Percentiles rank a stretch among this genome's conserved stretches.
These are phyloP conservation scores for Psix sp. DNA, from an alignment of 1,140 invertebrate species.

Conservation along the genomic window DNA sequence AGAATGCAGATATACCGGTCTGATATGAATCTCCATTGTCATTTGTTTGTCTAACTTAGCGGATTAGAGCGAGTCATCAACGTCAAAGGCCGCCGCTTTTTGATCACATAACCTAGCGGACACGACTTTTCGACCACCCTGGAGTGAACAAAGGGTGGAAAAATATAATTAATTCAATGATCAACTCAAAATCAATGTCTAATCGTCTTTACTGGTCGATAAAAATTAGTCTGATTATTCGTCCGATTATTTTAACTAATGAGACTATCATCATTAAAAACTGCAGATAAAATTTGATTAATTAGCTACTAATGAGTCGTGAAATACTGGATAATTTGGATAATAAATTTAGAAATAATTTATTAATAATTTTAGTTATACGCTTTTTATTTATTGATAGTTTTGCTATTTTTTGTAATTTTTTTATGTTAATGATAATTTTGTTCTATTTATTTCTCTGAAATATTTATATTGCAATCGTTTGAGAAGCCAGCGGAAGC, in stretches of 20 bases:
- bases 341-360: no score
- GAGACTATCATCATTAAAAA: no score
- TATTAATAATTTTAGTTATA: no score
- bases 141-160: constrained; percentile 45
- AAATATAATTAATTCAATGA: constrained; percentile 66
- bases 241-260: constrained; percentile 34
- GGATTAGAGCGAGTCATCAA: constrained; percentile 67
- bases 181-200: constrained; percentile 22
- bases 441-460: no score
- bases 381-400: no score
- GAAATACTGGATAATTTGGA: constrained; percentile 30
- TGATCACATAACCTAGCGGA: constrained; percentile 54
- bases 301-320: constrained; percentile 44
- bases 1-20: constrained; percentile 33
- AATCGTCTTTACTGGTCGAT: constrained; percentile 14
- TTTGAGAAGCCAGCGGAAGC: no score
- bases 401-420: no score
- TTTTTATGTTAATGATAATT: no score
- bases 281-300: constrained; percentile 43
- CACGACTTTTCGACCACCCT: constrained; percentile 61
- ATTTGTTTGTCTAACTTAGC: constrained; percentile 72
- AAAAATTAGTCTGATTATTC: constrained; percentile 44
- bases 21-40: constrained; percentile 71
- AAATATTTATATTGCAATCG: no score
- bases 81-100: constrained; percentile 62